These are phyloP conservation scores for Camelus dromedarius DNA, from an alignment of 2,113 vertebrate species.

Conservation along the genomic window DNA sequence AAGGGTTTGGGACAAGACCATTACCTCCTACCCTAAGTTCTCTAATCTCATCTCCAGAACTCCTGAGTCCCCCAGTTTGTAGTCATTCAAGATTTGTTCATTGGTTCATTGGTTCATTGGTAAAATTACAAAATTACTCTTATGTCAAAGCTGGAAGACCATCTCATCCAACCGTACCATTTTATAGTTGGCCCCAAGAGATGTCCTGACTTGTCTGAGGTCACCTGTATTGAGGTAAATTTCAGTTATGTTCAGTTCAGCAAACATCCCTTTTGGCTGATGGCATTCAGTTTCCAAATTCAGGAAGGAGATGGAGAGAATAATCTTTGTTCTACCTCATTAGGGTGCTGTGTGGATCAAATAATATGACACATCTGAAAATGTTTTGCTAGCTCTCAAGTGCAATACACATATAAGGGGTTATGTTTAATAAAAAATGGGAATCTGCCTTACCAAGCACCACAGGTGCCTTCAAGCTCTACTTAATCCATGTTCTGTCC, in stretches of 20 bases:
- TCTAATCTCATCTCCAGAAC: background rate
- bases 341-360: conserved; percentile 51
- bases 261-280: conserved; percentile 52
- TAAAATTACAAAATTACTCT: conserved; percentile 51
- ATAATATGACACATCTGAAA: conserved; percentile 44
- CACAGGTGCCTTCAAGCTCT: conserved; percentile 42
- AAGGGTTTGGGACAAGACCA: conserved; percentile 21
- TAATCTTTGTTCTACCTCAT: conserved; percentile 56
- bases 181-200: background rate
- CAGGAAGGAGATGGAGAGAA: conserved; percentile 32
- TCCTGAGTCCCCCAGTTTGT: background rate
- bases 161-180: background rate
- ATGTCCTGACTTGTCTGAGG: background rate
- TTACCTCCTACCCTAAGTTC: background rate
- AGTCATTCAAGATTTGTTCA: conserved; percentile 16
- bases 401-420: conserved; percentile 25
- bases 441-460: conserved; percentile 53
- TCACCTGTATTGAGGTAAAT: conserved; percentile 2
- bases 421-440: conserved; percentile 61
- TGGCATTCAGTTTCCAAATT: conserved; percentile 45
- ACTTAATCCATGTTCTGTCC: background rate
- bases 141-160: conserved; percentile 6
- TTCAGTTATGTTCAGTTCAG: conserved; percentile 48
- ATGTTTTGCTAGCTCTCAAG: conserved; percentile 51
- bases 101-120: background rate